Base-by-base conservation (phyloP, 2,888 invertebrate genomes). In the Callimorpha dominula region DNA sequence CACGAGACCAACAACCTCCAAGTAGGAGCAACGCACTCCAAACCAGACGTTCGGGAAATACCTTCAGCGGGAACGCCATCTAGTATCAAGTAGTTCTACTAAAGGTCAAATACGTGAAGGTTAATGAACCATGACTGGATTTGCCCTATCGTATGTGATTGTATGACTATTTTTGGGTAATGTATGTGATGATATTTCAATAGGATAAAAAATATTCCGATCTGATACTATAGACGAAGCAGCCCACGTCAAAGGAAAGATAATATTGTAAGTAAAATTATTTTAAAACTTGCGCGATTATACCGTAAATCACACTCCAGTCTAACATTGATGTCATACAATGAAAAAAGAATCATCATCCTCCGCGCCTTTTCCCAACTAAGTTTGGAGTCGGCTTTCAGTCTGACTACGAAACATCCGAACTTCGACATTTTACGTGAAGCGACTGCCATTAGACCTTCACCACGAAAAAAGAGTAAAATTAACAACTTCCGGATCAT, bases 11-110 rank as follows among this genome's bases (percentile, higher is more conserved):
- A 88, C 84, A 90, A 92, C 92, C 92, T 86, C 71, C 52, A 74
- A 52, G 65, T 80, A 87, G 81, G 93, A 91, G 86, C 93, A 93
- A 92, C 89, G 94, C 78, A 89, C 94, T 90, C 85, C 46, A 71
- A 74, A 70, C 75, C 81, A 83, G 84, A 87, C 81, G 85, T 85
- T 64, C 81, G 87, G 89, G 83, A 85, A 83, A 83, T 81, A 82
- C 85, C 83, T 81, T 73, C 67, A 73, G 54, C 68, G 50, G 78
- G 77, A 87, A 76, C 90, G 93, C 91, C 89, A 88, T 87, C 89
- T 89, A 67, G 76, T 81, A 82, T 74, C 79, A 72, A 81, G 71
- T 86, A 86, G 89, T 70, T 65, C 76, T 77, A 87, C 82, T 83
- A 88, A 83, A 84, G 88, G 88, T 88, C 88, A 88, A 81, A 80